Evolutionary conservation across 2,113 vertebrate genomes (phyloP).

Genomic region (Anguilla japonica): DNA sequence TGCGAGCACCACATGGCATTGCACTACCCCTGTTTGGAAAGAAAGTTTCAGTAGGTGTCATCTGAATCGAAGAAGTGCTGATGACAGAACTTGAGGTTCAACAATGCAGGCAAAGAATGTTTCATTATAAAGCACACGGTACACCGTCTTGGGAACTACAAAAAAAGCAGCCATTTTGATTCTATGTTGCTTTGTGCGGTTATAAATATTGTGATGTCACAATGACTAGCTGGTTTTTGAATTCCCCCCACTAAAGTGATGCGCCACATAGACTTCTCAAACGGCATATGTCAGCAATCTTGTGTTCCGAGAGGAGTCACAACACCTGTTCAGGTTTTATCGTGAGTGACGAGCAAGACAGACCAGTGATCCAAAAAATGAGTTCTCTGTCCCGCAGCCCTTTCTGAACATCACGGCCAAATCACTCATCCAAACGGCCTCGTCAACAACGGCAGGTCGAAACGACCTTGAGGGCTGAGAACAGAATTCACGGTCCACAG

Average conservation of each 20-base stretch:
- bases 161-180: neutral
- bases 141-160: neutral
- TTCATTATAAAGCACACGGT: neutral
- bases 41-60: neutral
- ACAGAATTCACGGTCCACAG: neutral
- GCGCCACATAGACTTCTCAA: neutral
- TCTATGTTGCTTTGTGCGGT: neutral
- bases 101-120: neutral
- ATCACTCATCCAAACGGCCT: neutral
- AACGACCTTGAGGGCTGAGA: neutral
- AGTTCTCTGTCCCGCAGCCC: neutral
- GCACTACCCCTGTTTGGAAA: neutral
- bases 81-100: neutral
- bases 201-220: neutral
- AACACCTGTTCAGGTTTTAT: neutral
- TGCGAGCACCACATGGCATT: neutral
- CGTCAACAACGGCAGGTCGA: neutral
- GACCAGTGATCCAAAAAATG: neutral
- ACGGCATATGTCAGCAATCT: neutral
- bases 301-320: neutral
- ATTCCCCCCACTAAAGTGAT: neutral
- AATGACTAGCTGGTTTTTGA: neutral
- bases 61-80: neutral
- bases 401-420: neutral
- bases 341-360: neutral